phyloP scores from a whole-genome alignment of 2,888 invertebrate species.

The Hylaea fasciaria region DNA sequence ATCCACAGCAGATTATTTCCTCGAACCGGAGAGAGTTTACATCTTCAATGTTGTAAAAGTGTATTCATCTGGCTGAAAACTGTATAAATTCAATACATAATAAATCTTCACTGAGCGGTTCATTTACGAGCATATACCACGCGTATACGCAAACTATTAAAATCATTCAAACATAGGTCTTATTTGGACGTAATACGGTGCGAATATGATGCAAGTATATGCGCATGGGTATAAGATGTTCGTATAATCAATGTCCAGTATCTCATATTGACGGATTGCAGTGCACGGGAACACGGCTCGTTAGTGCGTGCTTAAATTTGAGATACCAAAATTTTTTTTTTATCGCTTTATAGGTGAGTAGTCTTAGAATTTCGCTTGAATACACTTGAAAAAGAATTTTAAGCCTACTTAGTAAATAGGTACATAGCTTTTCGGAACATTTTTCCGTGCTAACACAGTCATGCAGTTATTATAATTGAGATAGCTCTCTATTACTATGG shows the following conservation, averaged over 20 bases:
- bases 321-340: background rate
- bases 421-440: too few species aligned
- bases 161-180: conserved; percentile 17
- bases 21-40: conserved; percentile 30
- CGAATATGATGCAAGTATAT: background rate
- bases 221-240: conserved; percentile 5
- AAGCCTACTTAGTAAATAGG: too few species aligned
- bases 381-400: background rate
- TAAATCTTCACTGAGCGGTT: conserved; percentile 32
- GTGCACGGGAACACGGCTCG: conserved; percentile 30
- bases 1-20: conserved; percentile 23
- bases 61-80: conserved; percentile 44
- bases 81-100: conserved; percentile 30
- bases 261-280: conserved; percentile 47
- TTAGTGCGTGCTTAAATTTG: conserved; percentile 12
- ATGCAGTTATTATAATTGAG: too few species aligned
- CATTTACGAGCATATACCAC: conserved; percentile 45
- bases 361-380: background rate
- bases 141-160: background rate
- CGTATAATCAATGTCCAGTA: conserved; percentile 11
- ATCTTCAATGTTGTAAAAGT: conserved; percentile 46
- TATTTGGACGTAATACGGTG: conserved; percentile 24
- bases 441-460: too few species aligned
- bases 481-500: too few species aligned
- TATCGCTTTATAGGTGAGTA: background rate